Evolutionary conservation across 2,888 invertebrate genomes (phyloP).

Genomic region (Spodoptera picta): DNA sequence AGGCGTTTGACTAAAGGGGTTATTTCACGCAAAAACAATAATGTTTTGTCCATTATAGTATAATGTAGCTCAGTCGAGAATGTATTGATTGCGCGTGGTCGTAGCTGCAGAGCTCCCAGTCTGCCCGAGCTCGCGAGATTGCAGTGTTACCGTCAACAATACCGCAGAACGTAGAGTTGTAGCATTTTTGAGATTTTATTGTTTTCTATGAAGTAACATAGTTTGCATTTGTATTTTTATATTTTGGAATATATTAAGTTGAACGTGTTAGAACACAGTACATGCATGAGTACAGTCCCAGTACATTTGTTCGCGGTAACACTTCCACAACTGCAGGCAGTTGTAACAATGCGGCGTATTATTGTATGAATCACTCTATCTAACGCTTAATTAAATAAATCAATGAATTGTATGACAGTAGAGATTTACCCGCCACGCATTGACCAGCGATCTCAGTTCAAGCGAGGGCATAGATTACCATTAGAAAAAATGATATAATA

Average conservation of each 20-base stretch:
- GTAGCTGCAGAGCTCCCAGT: conserved; percentile 29
- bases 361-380: conserved; percentile 39
- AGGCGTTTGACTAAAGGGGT: conserved; percentile 55
- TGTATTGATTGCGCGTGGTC: conserved; percentile 41
- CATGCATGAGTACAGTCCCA: too few species aligned
- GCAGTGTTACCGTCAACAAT: conserved; percentile 44
- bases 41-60: conserved; percentile 59
- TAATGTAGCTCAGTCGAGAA: conserved; percentile 53
- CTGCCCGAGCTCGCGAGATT: conserved; percentile 70
- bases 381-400: conserved; percentile 49
- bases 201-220: conserved; percentile 8
- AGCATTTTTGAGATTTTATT: conserved; percentile 25
- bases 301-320: conserved; percentile 51
- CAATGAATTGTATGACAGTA: conserved; percentile 42
- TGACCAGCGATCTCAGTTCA: conserved; percentile 66
- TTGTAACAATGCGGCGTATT: conserved; percentile 55
- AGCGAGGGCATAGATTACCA: conserved; percentile 74
- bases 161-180: conserved; percentile 7
- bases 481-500: conserved; percentile 78
- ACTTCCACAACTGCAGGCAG: conserved; percentile 73
- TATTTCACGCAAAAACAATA: conserved; percentile 46
- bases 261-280: background rate
- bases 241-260: conserved; percentile 28
- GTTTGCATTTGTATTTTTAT: conserved; percentile 31
- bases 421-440: conserved; percentile 31